Conservation (phyloP, 2,797 vertebrate species). For the Apogon hyalosoma region DNA sequence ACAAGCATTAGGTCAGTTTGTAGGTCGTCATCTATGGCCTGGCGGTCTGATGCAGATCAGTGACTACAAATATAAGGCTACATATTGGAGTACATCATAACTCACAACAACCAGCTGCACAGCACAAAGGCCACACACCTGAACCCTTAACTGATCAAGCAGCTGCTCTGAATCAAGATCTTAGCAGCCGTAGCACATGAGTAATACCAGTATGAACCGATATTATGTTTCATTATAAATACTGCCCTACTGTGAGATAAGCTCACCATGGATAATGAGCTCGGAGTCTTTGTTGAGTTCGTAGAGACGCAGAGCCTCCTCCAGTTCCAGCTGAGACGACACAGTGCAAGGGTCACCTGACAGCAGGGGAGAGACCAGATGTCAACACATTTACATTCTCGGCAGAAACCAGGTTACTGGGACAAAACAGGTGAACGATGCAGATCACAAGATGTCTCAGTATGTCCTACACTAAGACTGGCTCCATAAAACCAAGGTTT, state of each 20-base stretch:
- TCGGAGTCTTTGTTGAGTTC: conserved; percentile 99
- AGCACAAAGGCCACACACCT: too few relatives aligned
- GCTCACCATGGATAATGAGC: conserved; percentile 95
- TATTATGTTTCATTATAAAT: conserved; percentile 5
- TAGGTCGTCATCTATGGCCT: too few relatives aligned
- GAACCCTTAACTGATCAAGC: too few relatives aligned
- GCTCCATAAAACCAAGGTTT: conserved; percentile 7
- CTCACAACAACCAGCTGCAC: too few relatives aligned
- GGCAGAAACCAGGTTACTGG: conserved; percentile 2
- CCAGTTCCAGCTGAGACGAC: conserved; percentile 97
- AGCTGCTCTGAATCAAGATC: conserved; percentile 10
- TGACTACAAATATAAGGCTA: too few relatives aligned
- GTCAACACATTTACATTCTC: conserved; percentile 31
- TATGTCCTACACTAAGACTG: neutral
- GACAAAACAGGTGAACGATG: neutral
- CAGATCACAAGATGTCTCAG: neutral
- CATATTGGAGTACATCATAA: too few relatives aligned
- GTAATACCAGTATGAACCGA: too few relatives aligned
- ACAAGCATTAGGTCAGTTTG: too few relatives aligned
- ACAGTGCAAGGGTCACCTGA: conserved; percentile 97
- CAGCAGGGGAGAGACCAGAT: conserved; percentile 44
- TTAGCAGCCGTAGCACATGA: neutral
- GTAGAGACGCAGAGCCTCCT: conserved; percentile 96
- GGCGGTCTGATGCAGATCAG: too few relatives aligned
- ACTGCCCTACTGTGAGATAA: conserved; percentile 6